phyloP scores from a whole-genome alignment of 2,888 invertebrate genomes.

The Eupelmus urozonus region DNA sequence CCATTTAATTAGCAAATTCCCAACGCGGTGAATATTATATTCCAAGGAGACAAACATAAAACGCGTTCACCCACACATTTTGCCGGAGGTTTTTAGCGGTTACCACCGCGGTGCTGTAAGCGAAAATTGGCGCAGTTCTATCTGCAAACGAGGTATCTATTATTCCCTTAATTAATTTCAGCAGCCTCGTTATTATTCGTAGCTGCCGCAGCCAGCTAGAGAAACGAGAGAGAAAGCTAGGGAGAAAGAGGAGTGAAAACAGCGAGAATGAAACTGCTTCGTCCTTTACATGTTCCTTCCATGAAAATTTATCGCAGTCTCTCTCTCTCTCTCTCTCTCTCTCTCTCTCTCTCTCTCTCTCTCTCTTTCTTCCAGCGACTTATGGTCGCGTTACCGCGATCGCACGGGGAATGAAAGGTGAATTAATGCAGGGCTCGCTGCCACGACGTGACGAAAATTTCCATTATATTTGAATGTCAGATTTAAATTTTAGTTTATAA shows the following conservation, averaged over 20 bases:
- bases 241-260: slow-evolving; percentile 8
- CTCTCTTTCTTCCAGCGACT: slow-evolving; percentile 8
- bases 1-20: slow-evolving; percentile 3
- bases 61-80: neutral
- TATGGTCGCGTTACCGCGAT: neutral
- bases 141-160: slow-evolving; percentile 30
- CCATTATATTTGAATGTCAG: neutral
- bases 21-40: slow-evolving; percentile 5
- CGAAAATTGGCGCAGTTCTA: slow-evolving; percentile 19
- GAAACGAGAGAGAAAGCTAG: neutral
- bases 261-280: slow-evolving; percentile 18
- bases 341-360: too few relatives aligned
- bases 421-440: slow-evolving; percentile 16
- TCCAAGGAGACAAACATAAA: slow-evolving; percentile 18
- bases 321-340: too few relatives aligned
- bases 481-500: slow-evolving; percentile 7
- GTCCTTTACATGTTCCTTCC: slow-evolving; percentile 3
- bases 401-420: slow-evolving; percentile 18
- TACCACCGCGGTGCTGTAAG: neutral
- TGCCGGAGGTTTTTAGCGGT: slow-evolving; percentile 4
- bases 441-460: slow-evolving; percentile 24
- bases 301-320: slow-evolving; percentile 17
- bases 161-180: slow-evolving; percentile 46
- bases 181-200: slow-evolving; percentile 26
- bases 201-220: neutral